These are phyloP conservation scores for Hemitrygon akajei DNA, from an alignment of 2,797 vertebrate species.

Conservation along the genomic window DNA sequence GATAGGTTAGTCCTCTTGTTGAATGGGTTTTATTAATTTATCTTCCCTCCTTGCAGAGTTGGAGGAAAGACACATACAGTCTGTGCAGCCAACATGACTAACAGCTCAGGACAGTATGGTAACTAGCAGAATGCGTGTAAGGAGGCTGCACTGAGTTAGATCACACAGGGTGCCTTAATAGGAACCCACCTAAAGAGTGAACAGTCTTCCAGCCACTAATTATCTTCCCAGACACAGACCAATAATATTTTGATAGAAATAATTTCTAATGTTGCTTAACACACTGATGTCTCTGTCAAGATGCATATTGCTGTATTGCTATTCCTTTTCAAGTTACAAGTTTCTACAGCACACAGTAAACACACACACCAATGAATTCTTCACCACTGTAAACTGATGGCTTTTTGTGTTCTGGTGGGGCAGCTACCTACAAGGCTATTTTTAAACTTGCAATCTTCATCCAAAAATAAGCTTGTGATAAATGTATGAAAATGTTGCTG, in stretches of 20 bases:
- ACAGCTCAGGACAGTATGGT: background rate
- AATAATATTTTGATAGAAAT: background rate
- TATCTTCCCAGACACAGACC: constrained; percentile 15
- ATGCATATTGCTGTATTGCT: background rate
- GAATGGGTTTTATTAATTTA: background rate
- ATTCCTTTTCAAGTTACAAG: background rate
- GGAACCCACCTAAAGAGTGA: background rate
- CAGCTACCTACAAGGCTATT: background rate
- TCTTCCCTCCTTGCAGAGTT: background rate
- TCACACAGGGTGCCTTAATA: background rate
- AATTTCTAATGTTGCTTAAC: background rate
- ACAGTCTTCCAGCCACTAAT: background rate
- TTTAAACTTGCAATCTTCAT: background rate
- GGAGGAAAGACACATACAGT: background rate
- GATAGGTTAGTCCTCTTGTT: background rate
- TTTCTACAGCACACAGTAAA: background rate
- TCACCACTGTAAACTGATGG: background rate
- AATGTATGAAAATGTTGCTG: background rate
- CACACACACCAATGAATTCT: background rate
- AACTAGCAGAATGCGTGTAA: background rate
- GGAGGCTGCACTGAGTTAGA: background rate
- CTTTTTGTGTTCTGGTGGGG: background rate
- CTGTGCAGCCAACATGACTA: background rate
- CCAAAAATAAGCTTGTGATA: background rate
- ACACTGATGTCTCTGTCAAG: background rate